Evolutionary conservation across 1,140 invertebrate species (phyloP), one percentile per base, ranked within the genome.

Genomic region (Penaeus vannamei): DNA sequence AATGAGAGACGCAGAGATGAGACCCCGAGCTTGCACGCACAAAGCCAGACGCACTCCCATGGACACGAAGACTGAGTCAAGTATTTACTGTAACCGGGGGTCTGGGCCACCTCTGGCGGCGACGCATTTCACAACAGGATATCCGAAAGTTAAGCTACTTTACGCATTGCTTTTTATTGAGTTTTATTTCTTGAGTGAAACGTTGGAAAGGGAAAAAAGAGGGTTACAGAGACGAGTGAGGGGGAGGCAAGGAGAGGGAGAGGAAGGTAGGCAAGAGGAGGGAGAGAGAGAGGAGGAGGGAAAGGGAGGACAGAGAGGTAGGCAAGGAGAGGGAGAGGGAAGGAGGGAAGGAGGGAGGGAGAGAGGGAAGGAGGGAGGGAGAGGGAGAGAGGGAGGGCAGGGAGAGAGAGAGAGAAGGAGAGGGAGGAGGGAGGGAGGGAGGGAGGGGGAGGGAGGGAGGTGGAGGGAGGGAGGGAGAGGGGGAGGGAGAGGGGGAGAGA

Each of bases 151-250:
- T 29, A 14, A 72, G 32, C 69, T 72, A 36, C 69, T 36, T 53
- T 53, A 53, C 53, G 53, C 53, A 53, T 17, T 53, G 53, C 53
- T 53, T 53, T 53, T 53, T 10, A 53, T 53, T 53, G 1, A 14
- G 53, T 53, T 53, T 53, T 53, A 53, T 10, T 53, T 53, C 10
- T 53, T 14, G 10, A 10, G 42, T 46, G 42, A 53, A 53, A 53
- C 17, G 17, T 53, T 12, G 53, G 53, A 53, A 17, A 53, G 53
- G 92, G 32, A 72, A 26, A 72, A 72, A 20, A 19, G 66, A 72
- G 17, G 22, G 66, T 14, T 53, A 0, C 17, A 20, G 17, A 20
- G 66, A 72, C 17, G 7, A 72, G 32, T 10, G 22, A 22, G 19
- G 66, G 22, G 17, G 22, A 20, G 12, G 14, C 0, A 72, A 20